Percentiles rank a stretch among this genome's conserved stretches.
Conservation (phyloP, 2,797 vertebrate species). For the Acipenser ruthenus region DNA sequence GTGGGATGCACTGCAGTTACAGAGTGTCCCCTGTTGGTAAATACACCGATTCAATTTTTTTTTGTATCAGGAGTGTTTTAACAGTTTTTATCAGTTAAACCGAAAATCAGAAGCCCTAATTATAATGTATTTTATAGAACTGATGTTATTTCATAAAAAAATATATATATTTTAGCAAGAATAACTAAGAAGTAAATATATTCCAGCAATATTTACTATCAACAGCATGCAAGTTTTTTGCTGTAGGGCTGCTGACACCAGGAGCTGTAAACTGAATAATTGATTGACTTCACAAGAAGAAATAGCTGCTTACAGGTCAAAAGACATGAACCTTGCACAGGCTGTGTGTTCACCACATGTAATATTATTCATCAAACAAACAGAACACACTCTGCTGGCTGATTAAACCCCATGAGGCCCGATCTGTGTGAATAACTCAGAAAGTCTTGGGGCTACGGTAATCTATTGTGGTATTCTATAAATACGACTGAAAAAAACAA, state of each 20-base stretch:
- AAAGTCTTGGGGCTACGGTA: background rate
- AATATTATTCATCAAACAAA: conserved; percentile 30
- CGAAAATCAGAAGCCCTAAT: too few species aligned
- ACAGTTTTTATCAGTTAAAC: too few species aligned
- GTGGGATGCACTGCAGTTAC: too few species aligned
- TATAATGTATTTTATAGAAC: too few species aligned
- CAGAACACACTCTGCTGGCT: conserved; percentile 27
- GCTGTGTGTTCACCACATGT: conserved; percentile 24
- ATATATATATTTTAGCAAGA: too few species aligned
- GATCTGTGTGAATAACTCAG: conserved; percentile 29
- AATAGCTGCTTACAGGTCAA: conserved; percentile 36
- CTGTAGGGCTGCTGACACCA: conserved; percentile 32
- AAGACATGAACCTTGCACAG: conserved; percentile 32
- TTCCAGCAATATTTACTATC: background rate
- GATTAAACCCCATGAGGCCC: conserved; percentile 20
- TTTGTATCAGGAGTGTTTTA: too few species aligned
- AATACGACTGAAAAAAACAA: too few species aligned
- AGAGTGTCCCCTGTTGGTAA: too few species aligned
- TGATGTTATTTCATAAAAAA: too few species aligned
- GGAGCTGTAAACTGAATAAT: conserved; percentile 43
- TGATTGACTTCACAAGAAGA: conserved; percentile 40
- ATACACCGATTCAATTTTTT: too few species aligned
- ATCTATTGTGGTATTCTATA: too few species aligned
- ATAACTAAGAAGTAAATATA: too few species aligned
- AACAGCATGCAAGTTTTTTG: background rate